Conservation (phyloP, 2,888 invertebrate genomes). For the Eupithecia subumbrata region DNA sequence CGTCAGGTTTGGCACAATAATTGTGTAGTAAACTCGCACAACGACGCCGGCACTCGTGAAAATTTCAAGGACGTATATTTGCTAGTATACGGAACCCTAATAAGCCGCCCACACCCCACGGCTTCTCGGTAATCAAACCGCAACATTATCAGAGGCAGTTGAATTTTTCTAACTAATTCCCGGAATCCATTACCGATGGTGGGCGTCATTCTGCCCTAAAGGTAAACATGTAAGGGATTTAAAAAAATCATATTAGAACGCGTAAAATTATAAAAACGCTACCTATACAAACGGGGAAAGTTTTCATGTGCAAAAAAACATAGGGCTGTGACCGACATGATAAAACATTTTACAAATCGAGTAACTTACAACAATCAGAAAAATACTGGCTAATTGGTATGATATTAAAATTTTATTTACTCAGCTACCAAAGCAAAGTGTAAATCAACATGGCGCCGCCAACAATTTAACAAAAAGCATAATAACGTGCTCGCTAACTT, state of each 20-base stretch:
- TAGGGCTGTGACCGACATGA: not conserved
- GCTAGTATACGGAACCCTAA: conserved; percentile 31
- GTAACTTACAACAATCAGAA: not conserved
- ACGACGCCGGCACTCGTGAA: not conserved
- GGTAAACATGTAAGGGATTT: not conserved
- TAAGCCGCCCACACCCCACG: conserved; percentile 46
- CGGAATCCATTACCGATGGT: conserved; percentile 52
- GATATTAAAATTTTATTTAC: not conserved
- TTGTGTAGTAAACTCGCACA: not conserved
- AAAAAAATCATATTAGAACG: not conserved
- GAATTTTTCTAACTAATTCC: conserved; percentile 53
- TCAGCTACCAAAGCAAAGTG: not conserved
- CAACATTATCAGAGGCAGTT: conserved; percentile 52
- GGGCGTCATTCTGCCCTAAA: conserved; percentile 26
- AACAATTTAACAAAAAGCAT: not conserved
- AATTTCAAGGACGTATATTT: conserved; percentile 8
- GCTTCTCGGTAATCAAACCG: conserved; percentile 58
- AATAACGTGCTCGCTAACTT: not conserved
- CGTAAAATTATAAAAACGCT: not conserved
- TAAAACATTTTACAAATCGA: not conserved
- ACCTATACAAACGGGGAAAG: not conserved
- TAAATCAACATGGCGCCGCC: not conserved
- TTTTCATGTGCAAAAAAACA: not conserved
- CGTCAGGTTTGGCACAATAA: not conserved
- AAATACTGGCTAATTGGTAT: not conserved